Evolutionary conservation across 2,113 vertebrate genomes (phyloP).

Genomic region (Picathartes gymnocephalus): DNA sequence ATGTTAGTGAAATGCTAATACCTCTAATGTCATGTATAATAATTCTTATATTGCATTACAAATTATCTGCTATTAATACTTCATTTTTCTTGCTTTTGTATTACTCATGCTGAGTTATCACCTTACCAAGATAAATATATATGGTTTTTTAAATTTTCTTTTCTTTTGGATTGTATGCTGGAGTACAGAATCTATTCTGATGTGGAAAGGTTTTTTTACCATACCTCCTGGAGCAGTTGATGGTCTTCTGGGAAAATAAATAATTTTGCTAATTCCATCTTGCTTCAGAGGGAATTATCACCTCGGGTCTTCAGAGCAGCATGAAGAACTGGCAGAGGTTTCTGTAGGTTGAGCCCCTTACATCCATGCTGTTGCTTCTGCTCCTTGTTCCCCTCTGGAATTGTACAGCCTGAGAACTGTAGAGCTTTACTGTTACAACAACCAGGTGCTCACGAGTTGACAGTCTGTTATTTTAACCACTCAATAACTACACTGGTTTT

Average conservation of each 20-base stretch:
- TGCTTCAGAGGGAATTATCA: background rate
- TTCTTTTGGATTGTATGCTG: background rate
- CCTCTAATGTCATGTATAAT: background rate
- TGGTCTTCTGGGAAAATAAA: background rate
- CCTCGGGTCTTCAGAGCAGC: background rate
- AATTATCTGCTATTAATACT: background rate
- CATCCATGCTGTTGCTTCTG: background rate
- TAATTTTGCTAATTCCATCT: background rate
- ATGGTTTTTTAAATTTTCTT: background rate
- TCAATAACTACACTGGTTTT: background rate
- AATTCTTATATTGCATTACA: background rate
- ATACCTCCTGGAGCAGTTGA: background rate
- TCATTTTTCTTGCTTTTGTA: background rate
- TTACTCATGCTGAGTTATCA: background rate
- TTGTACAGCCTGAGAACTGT: background rate
- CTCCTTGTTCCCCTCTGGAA: background rate
- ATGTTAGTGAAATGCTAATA: background rate
- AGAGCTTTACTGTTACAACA: background rate
- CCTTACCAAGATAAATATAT: background rate
- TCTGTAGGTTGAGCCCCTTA: background rate
- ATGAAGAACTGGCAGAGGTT: background rate
- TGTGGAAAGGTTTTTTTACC: background rate
- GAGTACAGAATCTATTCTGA: background rate
- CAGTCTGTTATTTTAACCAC: background rate
- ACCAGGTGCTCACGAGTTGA: background rate